Conservation (phyloP, 2,888 invertebrate species). For the Anoplius nigerrimus region DNA sequence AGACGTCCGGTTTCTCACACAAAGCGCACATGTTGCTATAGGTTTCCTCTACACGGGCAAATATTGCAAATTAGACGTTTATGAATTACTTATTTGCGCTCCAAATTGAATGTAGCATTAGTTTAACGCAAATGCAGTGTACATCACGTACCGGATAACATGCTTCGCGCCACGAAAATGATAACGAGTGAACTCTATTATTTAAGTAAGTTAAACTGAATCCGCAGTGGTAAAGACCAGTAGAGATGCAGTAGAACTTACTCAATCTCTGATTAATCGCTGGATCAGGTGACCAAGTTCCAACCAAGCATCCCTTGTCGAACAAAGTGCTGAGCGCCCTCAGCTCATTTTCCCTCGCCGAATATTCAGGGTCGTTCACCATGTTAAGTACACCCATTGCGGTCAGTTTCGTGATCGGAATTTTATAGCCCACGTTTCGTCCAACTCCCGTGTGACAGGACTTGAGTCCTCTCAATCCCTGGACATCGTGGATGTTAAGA, state of each 20-base stretch:
- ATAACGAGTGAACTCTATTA: too few relatives aligned
- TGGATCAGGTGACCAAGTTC: slow-evolving; percentile 87
- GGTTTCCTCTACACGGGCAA: slow-evolving; percentile 78
- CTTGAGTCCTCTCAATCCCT: slow-evolving; percentile 84
- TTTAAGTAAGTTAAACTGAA: too few relatives aligned
- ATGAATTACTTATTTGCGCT: too few relatives aligned
- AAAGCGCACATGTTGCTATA: slow-evolving; percentile 87
- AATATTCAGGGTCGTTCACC: slow-evolving; percentile 82
- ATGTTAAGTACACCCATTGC: slow-evolving; percentile 82
- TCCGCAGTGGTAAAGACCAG: not conserved
- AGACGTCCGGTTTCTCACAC: slow-evolving; percentile 85
- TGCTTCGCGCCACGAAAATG: too few relatives aligned
- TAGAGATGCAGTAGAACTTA: slow-evolving; percentile 73
- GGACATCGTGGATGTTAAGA: slow-evolving; percentile 81
- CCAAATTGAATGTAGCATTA: too few relatives aligned
- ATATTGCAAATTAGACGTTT: too few relatives aligned
- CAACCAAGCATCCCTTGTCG: slow-evolving; percentile 89
- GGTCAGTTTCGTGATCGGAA: slow-evolving; percentile 86
- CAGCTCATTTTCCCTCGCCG: slow-evolving; percentile 87
- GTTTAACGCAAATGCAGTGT: too few relatives aligned
- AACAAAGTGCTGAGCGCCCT: slow-evolving; percentile 88
- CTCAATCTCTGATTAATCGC: slow-evolving; percentile 84
- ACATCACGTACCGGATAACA: too few relatives aligned
- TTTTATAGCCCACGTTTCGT: slow-evolving; percentile 92
- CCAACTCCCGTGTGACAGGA: slow-evolving; percentile 93